Percentiles rank a stretch among this genome's conserved stretches.
These are phyloP conservation scores for Atta texana DNA, from an alignment of 1,140 invertebrate species.

Conservation along the genomic window DNA sequence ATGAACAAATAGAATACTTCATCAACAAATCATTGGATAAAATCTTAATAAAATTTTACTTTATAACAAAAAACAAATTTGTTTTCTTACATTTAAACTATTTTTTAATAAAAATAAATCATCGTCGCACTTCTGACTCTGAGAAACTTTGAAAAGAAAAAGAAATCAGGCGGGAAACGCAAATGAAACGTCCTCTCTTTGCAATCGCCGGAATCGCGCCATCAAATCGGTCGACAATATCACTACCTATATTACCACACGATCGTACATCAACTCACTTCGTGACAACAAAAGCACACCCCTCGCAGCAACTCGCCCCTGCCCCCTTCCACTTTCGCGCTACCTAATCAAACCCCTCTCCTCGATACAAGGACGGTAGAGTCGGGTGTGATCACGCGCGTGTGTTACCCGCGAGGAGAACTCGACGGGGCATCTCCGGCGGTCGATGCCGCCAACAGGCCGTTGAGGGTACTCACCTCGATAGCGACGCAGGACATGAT, in stretches of 20 bases:
- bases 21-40: not conserved
- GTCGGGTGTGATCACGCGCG: not conserved
- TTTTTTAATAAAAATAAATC: not conserved
- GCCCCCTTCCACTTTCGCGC: too few species aligned
- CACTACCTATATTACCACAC: not conserved
- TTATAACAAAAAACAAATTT: too few species aligned
- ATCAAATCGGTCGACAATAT: not conserved
- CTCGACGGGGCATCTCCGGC: not conserved
- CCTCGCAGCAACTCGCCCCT: not conserved
- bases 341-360: not conserved
- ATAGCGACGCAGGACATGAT: constrained; percentile 91
- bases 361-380: not conserved
- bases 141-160: not conserved
- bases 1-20: not conserved
- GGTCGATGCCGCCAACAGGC: not conserved
- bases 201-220: not conserved
- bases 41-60: not conserved
- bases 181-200: not conserved
- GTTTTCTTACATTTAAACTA: not conserved
- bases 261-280: not conserved
- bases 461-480: constrained; percentile 87
- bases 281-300: not conserved
- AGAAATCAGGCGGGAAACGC: constrained; percentile 23
- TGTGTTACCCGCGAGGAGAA: not conserved
- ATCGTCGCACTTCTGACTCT: not conserved